These are phyloP conservation scores for Guaruba guarouba DNA, from an alignment of 2,113 vertebrate genomes.

Conservation along the genomic window DNA sequence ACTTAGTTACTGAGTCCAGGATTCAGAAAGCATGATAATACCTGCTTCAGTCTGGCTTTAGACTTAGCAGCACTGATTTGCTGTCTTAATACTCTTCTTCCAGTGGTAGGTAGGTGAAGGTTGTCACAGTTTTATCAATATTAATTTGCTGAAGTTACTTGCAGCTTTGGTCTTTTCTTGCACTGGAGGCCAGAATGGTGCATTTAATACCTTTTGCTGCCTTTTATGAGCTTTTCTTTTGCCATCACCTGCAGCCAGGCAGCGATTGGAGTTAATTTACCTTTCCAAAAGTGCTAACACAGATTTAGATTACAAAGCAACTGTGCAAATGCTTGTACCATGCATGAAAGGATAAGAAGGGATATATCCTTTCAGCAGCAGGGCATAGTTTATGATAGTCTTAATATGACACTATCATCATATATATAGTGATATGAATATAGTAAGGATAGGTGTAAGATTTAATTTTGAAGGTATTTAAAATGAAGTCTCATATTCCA, in stretches of 20 bases:
- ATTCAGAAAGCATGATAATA: not conserved
- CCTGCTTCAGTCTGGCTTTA: not conserved
- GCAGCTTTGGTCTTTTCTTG: not conserved
- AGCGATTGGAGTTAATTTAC: not conserved
- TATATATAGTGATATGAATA: not conserved
- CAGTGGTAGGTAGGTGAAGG: not conserved
- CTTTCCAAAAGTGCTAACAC: not conserved
- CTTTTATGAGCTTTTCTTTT: not conserved
- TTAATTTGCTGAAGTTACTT: not conserved
- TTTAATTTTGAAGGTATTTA: not conserved
- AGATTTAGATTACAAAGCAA: not conserved
- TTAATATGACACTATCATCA: not conserved
- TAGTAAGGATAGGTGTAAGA: not conserved
- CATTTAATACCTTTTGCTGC: not conserved
- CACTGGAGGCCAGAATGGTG: not conserved
- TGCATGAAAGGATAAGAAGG: not conserved
- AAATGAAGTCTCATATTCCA: not conserved
- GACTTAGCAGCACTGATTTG: not conserved
- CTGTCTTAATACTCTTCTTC: not conserved
- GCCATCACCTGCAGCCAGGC: rapidly evolving
- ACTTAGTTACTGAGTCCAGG: not conserved
- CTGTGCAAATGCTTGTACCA: not conserved
- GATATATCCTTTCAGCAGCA: not conserved
- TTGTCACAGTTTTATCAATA: not conserved
- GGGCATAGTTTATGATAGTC: not conserved